Conservation (phyloP, 64 coral and sea anemone genomes). For the Porites lutea region DNA sequence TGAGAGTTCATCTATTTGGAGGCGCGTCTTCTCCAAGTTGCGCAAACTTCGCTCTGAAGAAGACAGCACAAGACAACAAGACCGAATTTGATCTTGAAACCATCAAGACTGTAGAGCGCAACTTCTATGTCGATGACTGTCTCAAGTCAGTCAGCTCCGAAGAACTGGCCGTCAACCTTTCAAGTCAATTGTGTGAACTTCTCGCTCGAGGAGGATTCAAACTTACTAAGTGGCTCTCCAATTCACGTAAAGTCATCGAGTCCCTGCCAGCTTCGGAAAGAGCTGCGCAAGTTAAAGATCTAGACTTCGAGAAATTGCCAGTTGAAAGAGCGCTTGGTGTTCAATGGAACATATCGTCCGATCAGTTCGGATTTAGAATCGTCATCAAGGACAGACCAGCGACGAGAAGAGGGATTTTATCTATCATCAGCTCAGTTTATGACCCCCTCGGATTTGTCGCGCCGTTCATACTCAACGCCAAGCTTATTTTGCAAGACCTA, state of each 20-base stretch:
- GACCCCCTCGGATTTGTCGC: constrained; percentile 37
- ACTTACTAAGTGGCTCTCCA: constrained; percentile 60
- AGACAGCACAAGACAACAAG: constrained; percentile 55
- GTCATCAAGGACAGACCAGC: constrained; percentile 35
- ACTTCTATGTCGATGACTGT: constrained; percentile 42
- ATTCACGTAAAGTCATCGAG: constrained; percentile 27
- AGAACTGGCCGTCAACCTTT: background rate
- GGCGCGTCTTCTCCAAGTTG: constrained; percentile 52
- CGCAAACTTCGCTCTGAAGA: constrained; percentile 40
- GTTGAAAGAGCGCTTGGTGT: constrained; percentile 34
- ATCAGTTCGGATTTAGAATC: constrained; percentile 46
- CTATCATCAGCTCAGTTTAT: constrained; percentile 19
- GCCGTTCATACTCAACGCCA: constrained; percentile 30
- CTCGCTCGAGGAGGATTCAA: constrained; percentile 38
- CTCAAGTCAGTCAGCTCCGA: constrained; percentile 16
- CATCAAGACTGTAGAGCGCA: constrained; percentile 7
- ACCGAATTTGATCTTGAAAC: constrained; percentile 21
- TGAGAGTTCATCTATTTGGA: constrained; percentile 53
- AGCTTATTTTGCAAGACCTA: constrained; percentile 28
- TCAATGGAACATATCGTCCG: constrained; percentile 32
- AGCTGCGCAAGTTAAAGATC: background rate
- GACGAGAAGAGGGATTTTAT: constrained; percentile 32
- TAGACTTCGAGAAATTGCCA: constrained; percentile 29
- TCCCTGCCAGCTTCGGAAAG: constrained; percentile 18
- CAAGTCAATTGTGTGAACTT: background rate